phyloP scores from a whole-genome alignment of 2,888 invertebrate genomes.

The Stenchaetothrips biformis region DNA sequence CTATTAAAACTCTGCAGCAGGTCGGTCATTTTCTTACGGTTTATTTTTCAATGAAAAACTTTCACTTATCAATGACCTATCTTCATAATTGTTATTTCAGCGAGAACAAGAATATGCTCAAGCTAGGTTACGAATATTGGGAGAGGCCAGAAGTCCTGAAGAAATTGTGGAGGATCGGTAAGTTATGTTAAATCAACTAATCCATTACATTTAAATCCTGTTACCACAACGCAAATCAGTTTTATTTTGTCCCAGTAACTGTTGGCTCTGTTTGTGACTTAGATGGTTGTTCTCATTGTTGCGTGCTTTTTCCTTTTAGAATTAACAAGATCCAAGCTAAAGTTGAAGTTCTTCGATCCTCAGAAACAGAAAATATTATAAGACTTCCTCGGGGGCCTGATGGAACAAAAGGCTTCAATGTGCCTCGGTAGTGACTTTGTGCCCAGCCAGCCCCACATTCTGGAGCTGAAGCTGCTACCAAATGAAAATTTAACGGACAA shows the following conservation, averaged over 20 bases:
- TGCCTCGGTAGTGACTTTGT: slow-evolving; percentile 57
- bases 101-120: slow-evolving; percentile 92
- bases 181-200: slow-evolving; percentile 38
- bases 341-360: slow-evolving; percentile 45
- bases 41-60: too few species aligned
- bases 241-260: background rate
- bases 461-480: background rate
- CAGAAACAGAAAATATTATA: slow-evolving; percentile 55
- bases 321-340: slow-evolving; percentile 47
- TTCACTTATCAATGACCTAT: too few species aligned
- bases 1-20: slow-evolving; percentile 74
- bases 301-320: slow-evolving; percentile 36
- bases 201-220: too few species aligned
- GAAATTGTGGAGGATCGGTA: slow-evolving; percentile 62
- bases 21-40: slow-evolving; percentile 37
- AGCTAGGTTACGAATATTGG: slow-evolving; percentile 83
- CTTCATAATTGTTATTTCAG: slow-evolving; percentile 46
- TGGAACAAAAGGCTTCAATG: slow-evolving; percentile 65
- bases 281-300: background rate
- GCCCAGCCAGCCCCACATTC: slow-evolving; percentile 9
- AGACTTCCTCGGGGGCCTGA: slow-evolving; percentile 75
- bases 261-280: background rate
- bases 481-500: background rate
- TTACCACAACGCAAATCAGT: too few species aligned
- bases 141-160: slow-evolving; percentile 76